These are phyloP conservation scores for Romanogobio albipinnatus DNA, from an alignment of 2,113 vertebrate species.

Conservation along the genomic window DNA sequence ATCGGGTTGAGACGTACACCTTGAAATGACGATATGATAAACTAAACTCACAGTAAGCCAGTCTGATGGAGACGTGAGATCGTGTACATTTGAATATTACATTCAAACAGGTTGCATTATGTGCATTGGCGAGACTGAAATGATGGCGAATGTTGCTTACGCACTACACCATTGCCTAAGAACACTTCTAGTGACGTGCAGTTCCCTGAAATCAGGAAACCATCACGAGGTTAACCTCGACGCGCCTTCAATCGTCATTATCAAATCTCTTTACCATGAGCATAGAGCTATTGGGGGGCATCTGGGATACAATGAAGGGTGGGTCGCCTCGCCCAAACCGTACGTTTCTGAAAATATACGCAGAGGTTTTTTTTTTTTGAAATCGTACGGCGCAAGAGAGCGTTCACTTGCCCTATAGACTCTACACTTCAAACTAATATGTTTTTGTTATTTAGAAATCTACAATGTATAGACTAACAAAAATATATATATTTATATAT, in stretches of 20 bases:
- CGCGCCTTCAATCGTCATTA: not conserved
- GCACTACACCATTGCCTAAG: constrained; percentile 60
- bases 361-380: not conserved
- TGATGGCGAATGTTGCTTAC: constrained; percentile 64
- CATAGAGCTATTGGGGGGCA: not conserved
- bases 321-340: not conserved
- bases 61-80: constrained; percentile 68
- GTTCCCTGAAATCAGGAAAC: constrained; percentile 35
- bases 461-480: constrained; percentile 88
- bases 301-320: not conserved
- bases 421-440: constrained; percentile 80
- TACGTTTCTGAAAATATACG: constrained; percentile 37
- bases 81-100: constrained; percentile 76
- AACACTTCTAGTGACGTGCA: constrained; percentile 58
- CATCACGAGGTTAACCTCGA: not conserved
- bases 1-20: constrained; percentile 43
- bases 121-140: constrained; percentile 71
- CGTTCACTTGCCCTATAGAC: constrained; percentile 79
- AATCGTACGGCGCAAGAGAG: constrained; percentile 59
- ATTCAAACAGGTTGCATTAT: constrained; percentile 84
- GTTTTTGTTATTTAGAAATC: constrained; percentile 82
- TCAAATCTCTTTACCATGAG: constrained; percentile 18
- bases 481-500: constrained; percentile 81
- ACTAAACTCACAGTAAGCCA: constrained; percentile 65
- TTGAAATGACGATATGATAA: constrained; percentile 67